These are phyloP conservation scores for Chionoecetes opilio DNA, from an alignment of 1,140 invertebrate genomes.

Conservation along the genomic window DNA sequence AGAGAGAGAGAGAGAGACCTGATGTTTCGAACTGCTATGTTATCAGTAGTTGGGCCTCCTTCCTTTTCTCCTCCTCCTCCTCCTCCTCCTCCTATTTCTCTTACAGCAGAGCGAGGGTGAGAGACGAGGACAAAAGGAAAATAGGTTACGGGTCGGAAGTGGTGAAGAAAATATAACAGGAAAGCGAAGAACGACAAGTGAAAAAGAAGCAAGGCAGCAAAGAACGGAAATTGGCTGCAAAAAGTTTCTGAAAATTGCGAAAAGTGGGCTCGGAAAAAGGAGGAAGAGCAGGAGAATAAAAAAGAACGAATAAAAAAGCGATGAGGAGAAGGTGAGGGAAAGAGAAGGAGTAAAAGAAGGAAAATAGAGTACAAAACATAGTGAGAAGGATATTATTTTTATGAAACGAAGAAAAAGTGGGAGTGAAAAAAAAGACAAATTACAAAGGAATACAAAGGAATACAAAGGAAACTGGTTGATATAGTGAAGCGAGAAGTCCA, in stretches of 20 bases:
- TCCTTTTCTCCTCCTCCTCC: not conserved
- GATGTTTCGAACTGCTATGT: not conserved
- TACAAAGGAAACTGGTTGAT: not conserved
- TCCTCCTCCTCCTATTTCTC: not conserved
- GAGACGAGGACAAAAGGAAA: not conserved
- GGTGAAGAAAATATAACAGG: not conserved
- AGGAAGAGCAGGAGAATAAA: not conserved
- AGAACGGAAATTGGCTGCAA: slow-evolving; percentile 28
- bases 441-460: not conserved
- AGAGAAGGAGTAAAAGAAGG: not conserved
- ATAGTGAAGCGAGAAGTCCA: not conserved
- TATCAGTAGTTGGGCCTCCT: not conserved
- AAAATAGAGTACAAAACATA: not conserved
- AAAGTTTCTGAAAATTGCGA: not conserved
- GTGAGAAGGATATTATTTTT: no score
- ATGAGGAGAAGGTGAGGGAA: not conserved
- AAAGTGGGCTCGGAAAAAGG: not conserved
- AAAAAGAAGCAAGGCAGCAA: not conserved
- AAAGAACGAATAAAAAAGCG: not conserved
- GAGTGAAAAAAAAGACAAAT: not conserved
- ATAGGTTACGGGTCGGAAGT: not conserved
- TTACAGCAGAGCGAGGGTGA: not conserved
- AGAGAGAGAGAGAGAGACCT: not conserved
- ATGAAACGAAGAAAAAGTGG: not conserved
- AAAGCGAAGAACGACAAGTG: not conserved